Conservation (phyloP, 2,888 invertebrate species). For the Leptopilina myrica region DNA sequence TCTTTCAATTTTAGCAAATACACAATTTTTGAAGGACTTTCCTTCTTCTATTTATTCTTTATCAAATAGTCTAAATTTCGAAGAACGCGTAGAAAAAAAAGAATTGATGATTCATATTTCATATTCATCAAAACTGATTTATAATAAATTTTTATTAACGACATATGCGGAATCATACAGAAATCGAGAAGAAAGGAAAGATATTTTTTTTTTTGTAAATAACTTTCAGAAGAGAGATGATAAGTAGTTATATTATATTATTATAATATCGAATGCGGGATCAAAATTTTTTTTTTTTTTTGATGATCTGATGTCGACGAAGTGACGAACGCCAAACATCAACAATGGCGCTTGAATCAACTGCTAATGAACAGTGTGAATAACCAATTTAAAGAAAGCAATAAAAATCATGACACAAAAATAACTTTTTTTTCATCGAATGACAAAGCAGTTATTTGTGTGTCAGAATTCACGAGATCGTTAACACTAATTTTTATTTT, state of each 20-base stretch:
- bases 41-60: too few species aligned
- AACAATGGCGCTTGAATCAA: conserved; percentile 11
- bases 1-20: too few species aligned
- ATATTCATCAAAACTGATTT: too few species aligned
- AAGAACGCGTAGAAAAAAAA: too few species aligned
- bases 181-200: background rate
- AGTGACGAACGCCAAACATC: background rate
- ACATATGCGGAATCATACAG: too few species aligned
- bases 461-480: background rate
- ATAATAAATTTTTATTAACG: too few species aligned
- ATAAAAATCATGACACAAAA: background rate
- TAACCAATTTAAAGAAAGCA: conserved; percentile 1
- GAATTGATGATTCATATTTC: too few species aligned
- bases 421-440: background rate
- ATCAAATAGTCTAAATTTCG: too few species aligned
- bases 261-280: background rate
- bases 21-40: too few species aligned
- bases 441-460: background rate
- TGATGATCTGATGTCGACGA: background rate
- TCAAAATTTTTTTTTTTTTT: background rate
- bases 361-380: conserved; percentile 14
- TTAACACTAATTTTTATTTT: too few species aligned
- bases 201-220: background rate
- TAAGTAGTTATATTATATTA: background rate
- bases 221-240: background rate